These are phyloP conservation scores for Drosophila biarmipes DNA, from an alignment of 1,140 invertebrate genomes.

Conservation along the genomic window DNA sequence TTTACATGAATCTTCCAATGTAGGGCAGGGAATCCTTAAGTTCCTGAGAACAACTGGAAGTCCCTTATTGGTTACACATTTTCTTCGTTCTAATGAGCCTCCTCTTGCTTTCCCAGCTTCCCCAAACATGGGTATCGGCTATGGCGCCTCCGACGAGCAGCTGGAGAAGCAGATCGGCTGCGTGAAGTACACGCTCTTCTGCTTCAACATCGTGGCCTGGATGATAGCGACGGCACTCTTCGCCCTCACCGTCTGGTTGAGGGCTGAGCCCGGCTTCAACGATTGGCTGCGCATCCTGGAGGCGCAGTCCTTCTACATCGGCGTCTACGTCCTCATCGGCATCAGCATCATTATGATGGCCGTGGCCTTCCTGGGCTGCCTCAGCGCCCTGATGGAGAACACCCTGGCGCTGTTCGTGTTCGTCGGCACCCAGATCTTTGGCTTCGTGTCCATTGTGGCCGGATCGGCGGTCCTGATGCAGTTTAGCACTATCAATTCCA, in stretches of 20 bases:
- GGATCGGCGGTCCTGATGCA: conserved; percentile 92
- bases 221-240: conserved; percentile 91
- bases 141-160: conserved; percentile 69
- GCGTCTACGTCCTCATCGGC: conserved; percentile 91
- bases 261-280: conserved; percentile 91
- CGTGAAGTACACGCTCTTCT: conserved; percentile 90
- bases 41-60: no score
- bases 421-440: conserved; percentile 88
- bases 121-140: conserved; percentile 71
- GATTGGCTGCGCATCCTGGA: conserved; percentile 91
- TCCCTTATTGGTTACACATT: no score
- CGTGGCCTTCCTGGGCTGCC: conserved; percentile 90
- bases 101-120: conserved; percentile 3
- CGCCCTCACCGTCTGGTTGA: conserved; percentile 91
- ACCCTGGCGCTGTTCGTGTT: conserved; percentile 87
- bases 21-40: no score
- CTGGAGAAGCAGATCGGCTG: conserved; percentile 89
- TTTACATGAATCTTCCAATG: no score
- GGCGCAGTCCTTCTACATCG: conserved; percentile 91
- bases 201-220: conserved; percentile 89
- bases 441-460: conserved; percentile 89
- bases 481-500: conserved; percentile 91
- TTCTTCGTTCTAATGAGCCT: not conserved
- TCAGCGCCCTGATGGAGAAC: conserved; percentile 89
- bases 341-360: conserved; percentile 89